phyloP scores from a whole-genome alignment of 2,888 invertebrate species.

The Bombyx huttoni region DNA sequence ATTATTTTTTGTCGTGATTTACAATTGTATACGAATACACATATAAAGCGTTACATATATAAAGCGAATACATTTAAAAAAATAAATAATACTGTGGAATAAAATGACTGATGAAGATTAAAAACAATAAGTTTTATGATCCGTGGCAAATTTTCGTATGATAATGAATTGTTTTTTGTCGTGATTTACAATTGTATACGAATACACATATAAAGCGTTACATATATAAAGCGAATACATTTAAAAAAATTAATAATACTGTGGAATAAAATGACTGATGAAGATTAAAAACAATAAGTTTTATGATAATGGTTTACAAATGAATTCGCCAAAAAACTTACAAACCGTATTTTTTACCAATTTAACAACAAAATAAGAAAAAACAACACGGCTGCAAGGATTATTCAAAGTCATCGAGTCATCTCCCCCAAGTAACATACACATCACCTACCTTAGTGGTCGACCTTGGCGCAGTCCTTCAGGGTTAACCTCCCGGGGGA shows the following conservation, averaged over 20 bases:
- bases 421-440: conserved; percentile 45
- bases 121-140: too few relatives aligned
- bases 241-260: too few relatives aligned
- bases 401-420: conserved; percentile 55
- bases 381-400: conserved; percentile 30
- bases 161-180: not conserved
- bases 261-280: too few relatives aligned
- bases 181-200: not conserved
- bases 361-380: not conserved
- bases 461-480: conserved; percentile 47
- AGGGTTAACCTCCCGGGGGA: conserved; percentile 50
- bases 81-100: too few relatives aligned
- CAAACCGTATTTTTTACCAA: not conserved
- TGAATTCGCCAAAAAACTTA: not conserved
- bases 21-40: too few relatives aligned
- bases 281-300: too few relatives aligned
- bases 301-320: too few relatives aligned
- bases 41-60: too few relatives aligned
- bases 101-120: too few relatives aligned
- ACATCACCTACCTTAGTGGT: conserved; percentile 17
- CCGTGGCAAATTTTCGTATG: conserved; percentile 1
- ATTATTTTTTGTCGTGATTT: not conserved
- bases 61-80: too few relatives aligned
- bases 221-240: too few relatives aligned
- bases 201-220: too few relatives aligned